These are phyloP conservation scores for Perccottus glenii DNA, from an alignment of 2,113 vertebrate species.

Conservation along the genomic window DNA sequence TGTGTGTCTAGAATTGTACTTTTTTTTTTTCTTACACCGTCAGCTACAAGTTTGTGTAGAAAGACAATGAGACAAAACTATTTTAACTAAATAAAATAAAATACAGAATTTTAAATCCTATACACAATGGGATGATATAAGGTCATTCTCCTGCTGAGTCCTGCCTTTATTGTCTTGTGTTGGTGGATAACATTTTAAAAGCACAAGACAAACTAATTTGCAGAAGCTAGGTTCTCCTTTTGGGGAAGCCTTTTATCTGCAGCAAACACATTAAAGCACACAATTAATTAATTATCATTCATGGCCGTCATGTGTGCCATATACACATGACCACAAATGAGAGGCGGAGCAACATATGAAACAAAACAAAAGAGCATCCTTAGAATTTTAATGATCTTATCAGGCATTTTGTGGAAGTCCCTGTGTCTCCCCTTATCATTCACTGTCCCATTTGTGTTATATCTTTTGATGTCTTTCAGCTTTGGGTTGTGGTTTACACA, in stretches of 20 bases:
- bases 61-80: too few relatives aligned
- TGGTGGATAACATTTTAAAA: too few relatives aligned
- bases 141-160: too few relatives aligned
- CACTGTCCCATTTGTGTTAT: slow-evolving; percentile 18
- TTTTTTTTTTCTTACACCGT: too few relatives aligned
- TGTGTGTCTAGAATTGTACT: too few relatives aligned
- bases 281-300: slow-evolving; percentile 55
- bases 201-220: too few relatives aligned
- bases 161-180: too few relatives aligned
- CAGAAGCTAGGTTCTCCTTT: not conserved
- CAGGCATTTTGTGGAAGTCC: slow-evolving; percentile 7
- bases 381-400: slow-evolving; percentile 46
- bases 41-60: too few relatives aligned
- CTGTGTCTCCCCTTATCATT: slow-evolving; percentile 30
- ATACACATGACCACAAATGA: slow-evolving; percentile 34
- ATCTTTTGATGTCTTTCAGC: slow-evolving; percentile 26
- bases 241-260: slow-evolving; percentile 28
- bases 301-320: slow-evolving; percentile 45
- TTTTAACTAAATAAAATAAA: too few relatives aligned
- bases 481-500: slow-evolving; percentile 18
- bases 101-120: too few relatives aligned
- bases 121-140: too few relatives aligned
- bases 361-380: slow-evolving; percentile 28
- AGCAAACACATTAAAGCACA: slow-evolving; percentile 31
- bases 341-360: slow-evolving; percentile 27